Percentiles rank a stretch among this genome's conserved stretches.
These are phyloP conservation scores for Synergus itoensis DNA, from an alignment of 2,888 invertebrate genomes.

Conservation along the genomic window DNA sequence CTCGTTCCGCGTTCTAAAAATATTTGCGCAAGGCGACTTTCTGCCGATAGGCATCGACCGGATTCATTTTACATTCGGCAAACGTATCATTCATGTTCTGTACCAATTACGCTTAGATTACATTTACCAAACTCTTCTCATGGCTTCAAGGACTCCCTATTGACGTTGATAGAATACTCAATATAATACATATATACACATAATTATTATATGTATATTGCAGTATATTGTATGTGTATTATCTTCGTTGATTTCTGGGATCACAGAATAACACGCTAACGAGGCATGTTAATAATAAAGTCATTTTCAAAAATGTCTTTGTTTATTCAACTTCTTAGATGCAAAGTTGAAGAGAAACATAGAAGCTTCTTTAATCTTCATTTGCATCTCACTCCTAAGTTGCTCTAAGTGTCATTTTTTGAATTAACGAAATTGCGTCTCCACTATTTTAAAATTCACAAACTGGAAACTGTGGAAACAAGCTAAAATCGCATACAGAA, in stretches of 20 bases:
- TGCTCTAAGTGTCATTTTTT: slow-evolving; percentile 20
- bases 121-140: neutral
- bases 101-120: neutral
- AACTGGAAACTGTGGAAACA: neutral
- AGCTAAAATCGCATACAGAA: no score
- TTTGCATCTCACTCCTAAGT: slow-evolving; percentile 2
- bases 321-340: slow-evolving; percentile 20
- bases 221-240: neutral
- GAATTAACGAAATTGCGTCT: slow-evolving; percentile 1
- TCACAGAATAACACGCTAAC: slow-evolving; percentile 17
- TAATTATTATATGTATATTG: no score
- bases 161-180: slow-evolving; percentile 24
- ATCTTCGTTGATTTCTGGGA: neutral
- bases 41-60: slow-evolving; percentile 28
- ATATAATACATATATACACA: no score
- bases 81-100: slow-evolving; percentile 9
- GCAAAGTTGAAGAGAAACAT: slow-evolving; percentile 13
- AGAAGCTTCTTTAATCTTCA: neutral
- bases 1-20: slow-evolving; percentile 68
- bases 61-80: slow-evolving; percentile 31
- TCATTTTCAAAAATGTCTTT: slow-evolving; percentile 3
- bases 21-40: slow-evolving; percentile 52
- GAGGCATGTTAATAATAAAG: slow-evolving; percentile 12
- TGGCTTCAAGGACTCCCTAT: neutral
- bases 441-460: neutral